These are phyloP conservation scores for Cherax quadricarinatus DNA, from an alignment of 1,140 invertebrate genomes.

Conservation along the genomic window DNA sequence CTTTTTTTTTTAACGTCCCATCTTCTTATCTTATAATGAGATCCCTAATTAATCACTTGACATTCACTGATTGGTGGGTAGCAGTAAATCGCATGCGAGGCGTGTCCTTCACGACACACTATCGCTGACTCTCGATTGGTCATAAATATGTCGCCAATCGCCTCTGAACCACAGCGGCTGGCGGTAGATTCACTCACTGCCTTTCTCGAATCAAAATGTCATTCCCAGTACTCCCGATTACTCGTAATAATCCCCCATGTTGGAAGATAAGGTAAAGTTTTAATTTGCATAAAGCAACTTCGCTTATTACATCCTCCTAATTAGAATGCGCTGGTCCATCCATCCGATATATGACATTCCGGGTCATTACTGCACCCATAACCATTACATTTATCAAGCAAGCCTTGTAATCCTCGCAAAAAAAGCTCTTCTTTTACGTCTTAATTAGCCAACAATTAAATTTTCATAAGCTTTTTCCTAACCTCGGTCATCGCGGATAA, in stretches of 20 bases:
- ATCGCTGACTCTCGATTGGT: conserved; percentile 17
- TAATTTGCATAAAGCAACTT: conserved; percentile 48
- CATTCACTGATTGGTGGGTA: neutral
- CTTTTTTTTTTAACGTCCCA: neutral
- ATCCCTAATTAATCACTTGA: conserved; percentile 11
- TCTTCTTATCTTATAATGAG: neutral
- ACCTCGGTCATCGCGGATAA: conserved; percentile 64
- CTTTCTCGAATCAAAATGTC: conserved; percentile 17
- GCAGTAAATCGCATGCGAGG: neutral
- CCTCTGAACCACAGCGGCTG: neutral
- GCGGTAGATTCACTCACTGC: neutral
- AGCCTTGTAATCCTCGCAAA: conserved; percentile 28
- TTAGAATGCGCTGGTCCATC: conserved; percentile 39
- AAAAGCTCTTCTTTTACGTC: conserved; percentile 52
- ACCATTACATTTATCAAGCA: conserved; percentile 45
- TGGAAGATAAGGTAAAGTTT: conserved; percentile 52
- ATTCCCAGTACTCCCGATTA: conserved; percentile 8
- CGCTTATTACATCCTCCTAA: conserved; percentile 44
- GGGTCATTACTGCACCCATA: conserved; percentile 45
- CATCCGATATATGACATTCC: conserved; percentile 45
- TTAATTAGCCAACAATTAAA: conserved; percentile 68
- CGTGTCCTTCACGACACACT: neutral
- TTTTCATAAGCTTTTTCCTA: conserved; percentile 68
- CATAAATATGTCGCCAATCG: neutral
- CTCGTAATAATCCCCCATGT: conserved; percentile 29